These are phyloP conservation scores for Mesorhabditis sp. DNA, from an alignment of 2,888 invertebrate species.

Conservation along the genomic window DNA sequence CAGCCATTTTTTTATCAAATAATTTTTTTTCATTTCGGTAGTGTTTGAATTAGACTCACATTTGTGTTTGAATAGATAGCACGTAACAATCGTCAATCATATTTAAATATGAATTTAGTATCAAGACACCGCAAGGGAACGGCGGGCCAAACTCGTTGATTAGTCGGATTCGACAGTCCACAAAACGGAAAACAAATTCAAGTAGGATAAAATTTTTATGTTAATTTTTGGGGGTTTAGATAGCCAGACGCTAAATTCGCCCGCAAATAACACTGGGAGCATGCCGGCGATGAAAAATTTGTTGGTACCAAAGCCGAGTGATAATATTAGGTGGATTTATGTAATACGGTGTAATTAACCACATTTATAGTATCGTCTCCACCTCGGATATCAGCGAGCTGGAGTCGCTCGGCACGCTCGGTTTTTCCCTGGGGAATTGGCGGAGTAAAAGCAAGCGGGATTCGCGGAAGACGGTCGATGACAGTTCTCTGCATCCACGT, in stretches of 20 bases:
- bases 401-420: conserved; percentile 49
- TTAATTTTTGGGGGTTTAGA: not conserved
- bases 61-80: too few species aligned
- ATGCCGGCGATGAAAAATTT: conserved; percentile 24
- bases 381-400: conserved; percentile 51
- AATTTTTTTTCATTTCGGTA: not conserved
- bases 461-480: conserved; percentile 29
- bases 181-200: conserved; percentile 25
- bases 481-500: conserved; percentile 26
- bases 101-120: not conserved
- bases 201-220: not conserved
- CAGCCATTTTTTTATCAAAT: not conserved
- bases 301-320: conserved; percentile 39
- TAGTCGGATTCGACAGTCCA: conserved; percentile 41
- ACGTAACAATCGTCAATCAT: too few species aligned
- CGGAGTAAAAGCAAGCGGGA: conserved; percentile 30
- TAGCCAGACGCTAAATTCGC: not conserved
- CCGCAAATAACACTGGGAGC: conserved; percentile 7
- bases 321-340: conserved; percentile 37
- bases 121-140: conserved; percentile 30
- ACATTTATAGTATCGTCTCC: conserved; percentile 40
- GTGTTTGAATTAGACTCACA: too few species aligned
- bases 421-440: conserved; percentile 41
- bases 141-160: conserved; percentile 35
- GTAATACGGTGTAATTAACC: not conserved